Base-by-base conservation (phyloP, 2,797 vertebrate species). In the Alauda arvensis region DNA sequence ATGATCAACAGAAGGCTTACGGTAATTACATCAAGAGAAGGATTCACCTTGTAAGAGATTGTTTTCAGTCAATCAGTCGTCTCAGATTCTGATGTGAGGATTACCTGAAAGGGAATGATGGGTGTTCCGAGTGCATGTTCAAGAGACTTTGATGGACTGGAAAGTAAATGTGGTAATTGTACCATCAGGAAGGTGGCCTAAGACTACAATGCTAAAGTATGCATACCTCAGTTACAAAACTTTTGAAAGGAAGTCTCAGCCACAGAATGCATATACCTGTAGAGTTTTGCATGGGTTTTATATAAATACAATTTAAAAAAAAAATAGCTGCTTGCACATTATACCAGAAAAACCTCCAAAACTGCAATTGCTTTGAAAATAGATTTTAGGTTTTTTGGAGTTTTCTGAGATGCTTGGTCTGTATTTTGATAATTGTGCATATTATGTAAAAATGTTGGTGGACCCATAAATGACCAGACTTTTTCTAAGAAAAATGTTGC, bases 381-480 rank as follows among this genome's bases (percentile, higher is more conserved):
- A 99, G 99, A 99, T 98, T 99, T 99, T 99, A 99, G 99, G 98
- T 99, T 99, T 99, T 99, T 99, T 98, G 99, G 99, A 99, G 98
- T 98, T 99, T 99, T 99, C 99, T 99, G 98, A 99, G 98, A 99
- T 99, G 98, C 98, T 99, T 99, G 98, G 99, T 99, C 99, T 99
- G 99, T 99, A 99, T 99, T 99, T 99, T 99, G 99, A 99, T 99
- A 99, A 99, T 98, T 99, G 99, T 99, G 99, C 99, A 99, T 99
- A 99, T 99, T 99, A 99, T 99, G 99, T 99, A 99, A 98, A 99
- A 98, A 98, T 98, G 98, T 99, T 98, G 98, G 99, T 99, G 99
- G 99, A 99, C 98, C 98, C 99, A 99, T 99, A 98, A 98, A 98
- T 99, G 98, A 99, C 98, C 98, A 98, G 98, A 99, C 98, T 97